Evolutionary conservation across 2,113 vertebrate species (phyloP).

Genomic region (Cygnus buccinator): DNA sequence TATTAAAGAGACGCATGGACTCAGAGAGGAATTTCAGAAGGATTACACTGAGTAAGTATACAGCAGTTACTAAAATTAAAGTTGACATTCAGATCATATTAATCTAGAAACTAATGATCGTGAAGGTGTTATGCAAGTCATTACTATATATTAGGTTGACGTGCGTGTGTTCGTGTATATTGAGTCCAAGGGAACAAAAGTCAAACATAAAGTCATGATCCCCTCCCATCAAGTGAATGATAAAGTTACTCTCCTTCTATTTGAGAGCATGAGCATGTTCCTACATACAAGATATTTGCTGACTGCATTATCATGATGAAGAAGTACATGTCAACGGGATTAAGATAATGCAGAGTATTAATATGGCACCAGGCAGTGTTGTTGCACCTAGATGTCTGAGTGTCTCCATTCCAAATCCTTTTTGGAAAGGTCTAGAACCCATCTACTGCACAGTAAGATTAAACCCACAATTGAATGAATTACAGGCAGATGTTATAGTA

Average conservation of each 20-base stretch:
- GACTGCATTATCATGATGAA: neutral
- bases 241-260: neutral
- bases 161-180: neutral
- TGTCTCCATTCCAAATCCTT: constrained; percentile 6
- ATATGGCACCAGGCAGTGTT: neutral
- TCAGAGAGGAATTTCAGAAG: neutral
- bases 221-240: neutral
- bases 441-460: neutral
- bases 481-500: neutral
- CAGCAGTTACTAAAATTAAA: constrained; percentile 30
- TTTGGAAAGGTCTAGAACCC: constrained; percentile 4
- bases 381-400: neutral
- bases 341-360: constrained; percentile 12
- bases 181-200: neutral
- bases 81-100: neutral
- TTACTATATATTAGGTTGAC: neutral
- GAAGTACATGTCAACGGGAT: neutral
- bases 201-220: neutral
- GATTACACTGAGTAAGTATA: constrained; percentile 41
- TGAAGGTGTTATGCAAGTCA: neutral
- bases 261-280: neutral
- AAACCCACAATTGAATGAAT: neutral
- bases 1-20: constrained; percentile 39
- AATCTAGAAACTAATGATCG: constrained; percentile 24
- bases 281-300: neutral